Evolutionary conservation across 2,113 vertebrate genomes (phyloP), one percentile per base, ranked within the genome.

Genomic region (Corvus moneduloides): DNA sequence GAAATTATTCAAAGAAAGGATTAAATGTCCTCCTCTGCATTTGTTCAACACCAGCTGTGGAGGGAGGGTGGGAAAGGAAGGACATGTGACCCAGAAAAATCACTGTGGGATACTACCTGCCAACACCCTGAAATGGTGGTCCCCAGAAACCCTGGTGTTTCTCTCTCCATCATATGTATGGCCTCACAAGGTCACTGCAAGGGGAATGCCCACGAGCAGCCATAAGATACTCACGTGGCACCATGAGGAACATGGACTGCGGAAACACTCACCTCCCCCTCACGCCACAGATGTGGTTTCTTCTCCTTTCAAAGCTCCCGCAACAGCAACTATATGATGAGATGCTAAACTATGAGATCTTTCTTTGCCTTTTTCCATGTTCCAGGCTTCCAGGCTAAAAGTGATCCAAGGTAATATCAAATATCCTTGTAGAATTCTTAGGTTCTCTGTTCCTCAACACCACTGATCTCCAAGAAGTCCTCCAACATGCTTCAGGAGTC

Each of bases 1-100:
- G 80, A 96, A 94, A 93, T 90, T 68, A 73, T 63, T 91, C 75
- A 68, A 91, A 58, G 35, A 79, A 89, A 79, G 84, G 87, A 94
- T 93, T 94, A 94, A 72, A 85, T 17, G 3, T 87, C 81, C 69
- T 96, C 66, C 81, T 78, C 92, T 84, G 81, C 35, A n/a, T 95
- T 82, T 10, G 1, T 82, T 91, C 78, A 91, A 81, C 87, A 76
- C 88, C 92, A 91, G 88, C 85, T 94, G 90, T 89, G 90, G 48
- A 91, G 39, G 33, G 58, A 94, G 75, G 75, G 67, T 83, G 91
- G 91, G 93, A 91, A 93, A 77, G 67, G 74, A 91, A 91, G 69
- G 62, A 91, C 7, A 6, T 39, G 55, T 26, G 30, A 93, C 81
- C 69, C 54, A 69, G 59, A 86, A 86, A 92, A 94, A 74, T 71